These are phyloP conservation scores for Idaea biselata DNA, from an alignment of 2,888 invertebrate species.

Conservation along the genomic window DNA sequence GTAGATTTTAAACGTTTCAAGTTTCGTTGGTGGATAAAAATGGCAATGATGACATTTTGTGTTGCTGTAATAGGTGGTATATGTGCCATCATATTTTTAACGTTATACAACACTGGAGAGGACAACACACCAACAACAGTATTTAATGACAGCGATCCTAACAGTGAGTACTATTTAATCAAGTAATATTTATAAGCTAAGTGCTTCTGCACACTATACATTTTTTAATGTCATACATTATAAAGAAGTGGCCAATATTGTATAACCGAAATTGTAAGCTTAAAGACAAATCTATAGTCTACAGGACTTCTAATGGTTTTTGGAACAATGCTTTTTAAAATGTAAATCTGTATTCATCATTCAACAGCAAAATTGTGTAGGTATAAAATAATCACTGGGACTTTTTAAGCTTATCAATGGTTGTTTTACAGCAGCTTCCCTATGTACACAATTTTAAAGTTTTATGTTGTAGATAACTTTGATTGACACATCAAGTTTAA, in stretches of 20 bases:
- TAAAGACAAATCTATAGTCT: too few relatives aligned
- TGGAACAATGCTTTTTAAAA: conserved; percentile 1
- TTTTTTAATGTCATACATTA: background rate
- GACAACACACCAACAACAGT: conserved; percentile 27
- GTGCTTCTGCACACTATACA: background rate
- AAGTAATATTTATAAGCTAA: conserved; percentile 5
- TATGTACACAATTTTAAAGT: background rate
- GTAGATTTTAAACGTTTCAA: conserved; percentile 45
- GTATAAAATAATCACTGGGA: background rate
- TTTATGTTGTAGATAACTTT: background rate
- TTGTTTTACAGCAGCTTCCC: background rate
- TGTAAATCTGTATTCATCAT: background rate
- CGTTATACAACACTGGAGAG: conserved; percentile 38
- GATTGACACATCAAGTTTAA: background rate
- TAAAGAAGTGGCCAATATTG: background rate
- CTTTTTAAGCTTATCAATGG: background rate
- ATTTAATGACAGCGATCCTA: conserved; percentile 27
- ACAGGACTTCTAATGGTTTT: background rate
- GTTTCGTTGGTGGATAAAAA: conserved; percentile 55
- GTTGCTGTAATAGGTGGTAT: conserved; percentile 52
- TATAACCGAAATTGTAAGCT: too few relatives aligned
- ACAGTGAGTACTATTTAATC: conserved; percentile 20
- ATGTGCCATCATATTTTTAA: conserved; percentile 49
- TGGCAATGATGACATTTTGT: conserved; percentile 50
- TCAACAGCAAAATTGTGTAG: background rate